These are phyloP conservation scores for Hemitrygon akajei DNA, from an alignment of 2,797 vertebrate species.

Conservation along the genomic window DNA sequence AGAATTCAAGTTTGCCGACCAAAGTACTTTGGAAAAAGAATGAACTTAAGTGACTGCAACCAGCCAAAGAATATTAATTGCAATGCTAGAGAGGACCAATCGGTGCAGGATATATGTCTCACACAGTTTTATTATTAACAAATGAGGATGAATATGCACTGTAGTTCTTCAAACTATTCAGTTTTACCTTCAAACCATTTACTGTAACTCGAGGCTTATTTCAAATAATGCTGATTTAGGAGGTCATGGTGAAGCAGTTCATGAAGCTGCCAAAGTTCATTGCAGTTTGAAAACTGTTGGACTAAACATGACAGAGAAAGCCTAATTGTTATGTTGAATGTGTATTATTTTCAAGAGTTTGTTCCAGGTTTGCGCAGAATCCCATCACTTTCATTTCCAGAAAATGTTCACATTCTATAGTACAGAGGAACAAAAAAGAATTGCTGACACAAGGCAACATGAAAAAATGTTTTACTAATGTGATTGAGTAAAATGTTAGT, in stretches of 20 bases:
- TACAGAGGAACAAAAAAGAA: neutral
- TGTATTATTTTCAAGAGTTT: neutral
- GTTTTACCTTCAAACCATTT: neutral
- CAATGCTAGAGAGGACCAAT: neutral
- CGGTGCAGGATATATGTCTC: neutral
- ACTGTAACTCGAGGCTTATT: too few species aligned
- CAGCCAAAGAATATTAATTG: neutral
- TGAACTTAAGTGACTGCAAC: too few species aligned
- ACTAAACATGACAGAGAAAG: neutral
- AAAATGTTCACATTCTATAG: neutral
- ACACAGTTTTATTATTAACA: neutral
- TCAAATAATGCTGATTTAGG: neutral
- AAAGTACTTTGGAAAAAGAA: neutral
- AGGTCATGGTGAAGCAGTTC: neutral
- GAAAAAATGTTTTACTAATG: neutral
- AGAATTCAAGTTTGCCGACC: neutral
- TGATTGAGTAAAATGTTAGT: neutral
- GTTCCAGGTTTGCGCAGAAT: neutral
- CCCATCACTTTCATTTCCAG: neutral
- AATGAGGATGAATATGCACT: neutral
- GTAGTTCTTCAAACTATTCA: neutral
- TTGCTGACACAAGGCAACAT: neutral
- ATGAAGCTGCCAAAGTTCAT: neutral
- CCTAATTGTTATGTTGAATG: neutral
- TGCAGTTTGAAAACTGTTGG: neutral